Base-by-base conservation (phyloP, 2,888 invertebrate species). In the Hirtodrosophila confusa region DNA sequence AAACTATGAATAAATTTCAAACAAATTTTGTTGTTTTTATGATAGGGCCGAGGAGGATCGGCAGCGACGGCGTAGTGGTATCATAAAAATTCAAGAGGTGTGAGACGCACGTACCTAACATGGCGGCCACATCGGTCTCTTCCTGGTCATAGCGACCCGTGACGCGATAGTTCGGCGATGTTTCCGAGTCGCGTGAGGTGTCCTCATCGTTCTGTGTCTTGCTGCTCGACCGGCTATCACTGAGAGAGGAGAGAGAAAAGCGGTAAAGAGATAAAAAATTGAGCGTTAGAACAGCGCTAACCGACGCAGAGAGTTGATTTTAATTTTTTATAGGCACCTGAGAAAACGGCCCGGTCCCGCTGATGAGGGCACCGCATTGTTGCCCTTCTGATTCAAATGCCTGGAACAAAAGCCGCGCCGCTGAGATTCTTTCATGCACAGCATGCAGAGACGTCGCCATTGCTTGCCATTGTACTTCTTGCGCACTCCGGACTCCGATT, bases 391-490 rank as follows among this genome's bases (percentile, higher is more conserved):
- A 80, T 97, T 98, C 82, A 99, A 94, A 92, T 99, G 99, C 51
- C 99, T 93, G 23, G 99, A 99, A 92, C 99, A 99, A 92, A 94
- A 99, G 37, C 99, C 99, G 78, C 98, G 94, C 37, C 99, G 93
- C 92, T 99, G 99, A 89, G 99, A 99, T 93, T 99, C 99, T 93
- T 97, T 97, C 36, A 95, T 96, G 92, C 99, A 99, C 57, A 97
- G 97, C 64, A 98, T 98, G 93, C 99, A 99, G 72, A 99, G 94
- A 86, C 99, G 94, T 69, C 99, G 94, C 99, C 99, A 99, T 91
- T 99, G 99, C 92, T 99, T 99, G 36, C 99, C 99, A 93, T 99
- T 99, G 92, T 98, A 99, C 93, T 99, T 99, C 93, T 99, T 99
- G 10, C 99, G 93, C 86, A 99, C 98, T 75, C 99, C 99, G 67